Conservation (phyloP, 2,113 vertebrate genomes). For the Vimba vimba region DNA sequence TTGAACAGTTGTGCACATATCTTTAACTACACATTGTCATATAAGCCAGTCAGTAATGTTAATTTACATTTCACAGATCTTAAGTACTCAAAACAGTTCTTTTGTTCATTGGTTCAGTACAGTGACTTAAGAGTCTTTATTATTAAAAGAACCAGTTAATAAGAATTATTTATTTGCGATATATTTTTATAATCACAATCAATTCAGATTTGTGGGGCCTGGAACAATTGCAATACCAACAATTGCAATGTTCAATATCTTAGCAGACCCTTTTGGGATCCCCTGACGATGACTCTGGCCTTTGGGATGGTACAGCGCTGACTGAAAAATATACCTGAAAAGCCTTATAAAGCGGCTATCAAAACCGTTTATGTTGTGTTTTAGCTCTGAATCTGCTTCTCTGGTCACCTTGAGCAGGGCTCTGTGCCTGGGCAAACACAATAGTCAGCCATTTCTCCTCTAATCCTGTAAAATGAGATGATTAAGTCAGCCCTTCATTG, state of each 20-base stretch:
- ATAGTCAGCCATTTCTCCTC: conserved; percentile 2
- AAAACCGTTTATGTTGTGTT: neutral
- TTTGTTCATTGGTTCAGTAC: neutral
- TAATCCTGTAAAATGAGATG: conserved; percentile 49
- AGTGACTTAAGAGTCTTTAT: neutral
- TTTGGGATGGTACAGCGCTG: neutral
- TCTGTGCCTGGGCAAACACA: conserved; percentile 15
- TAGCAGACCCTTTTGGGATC: neutral
- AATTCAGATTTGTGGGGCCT: neutral
- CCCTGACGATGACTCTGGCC: neutral
- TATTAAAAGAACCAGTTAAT: too few species aligned
- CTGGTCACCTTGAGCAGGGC: conserved; percentile 32
- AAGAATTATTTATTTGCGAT: neutral
- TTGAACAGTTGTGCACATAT: too few species aligned
- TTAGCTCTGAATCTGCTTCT: conserved; percentile 2
- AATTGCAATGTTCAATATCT: neutral
- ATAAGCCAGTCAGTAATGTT: too few species aligned
- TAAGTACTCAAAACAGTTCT: neutral
- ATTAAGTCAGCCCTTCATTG: conserved; percentile 22
- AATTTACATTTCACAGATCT: too few species aligned
- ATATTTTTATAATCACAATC: neutral
- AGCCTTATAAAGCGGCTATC: neutral
- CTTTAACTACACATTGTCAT: too few species aligned
- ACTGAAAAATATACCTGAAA: neutral
- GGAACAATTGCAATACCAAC: neutral